Conservation (phyloP, 2,113 vertebrate genomes). For the Tauraco erythrolophus region DNA sequence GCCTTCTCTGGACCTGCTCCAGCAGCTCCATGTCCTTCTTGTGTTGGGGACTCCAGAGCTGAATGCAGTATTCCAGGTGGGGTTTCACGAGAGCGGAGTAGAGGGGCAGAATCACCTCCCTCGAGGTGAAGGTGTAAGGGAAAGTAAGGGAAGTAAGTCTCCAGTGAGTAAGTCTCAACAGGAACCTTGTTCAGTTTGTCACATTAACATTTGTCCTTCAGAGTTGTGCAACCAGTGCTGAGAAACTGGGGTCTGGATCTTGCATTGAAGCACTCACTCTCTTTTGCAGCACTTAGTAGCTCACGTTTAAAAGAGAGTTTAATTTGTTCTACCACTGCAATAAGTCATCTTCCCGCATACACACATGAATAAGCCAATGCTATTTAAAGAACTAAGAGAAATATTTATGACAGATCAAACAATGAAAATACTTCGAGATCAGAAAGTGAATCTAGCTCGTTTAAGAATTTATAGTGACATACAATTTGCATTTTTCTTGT, state of each 20-base stretch:
- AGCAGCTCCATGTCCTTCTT: too few species aligned
- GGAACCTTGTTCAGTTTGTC: not conserved
- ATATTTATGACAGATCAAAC: slow-evolving; percentile 2
- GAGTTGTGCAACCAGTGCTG: not conserved
- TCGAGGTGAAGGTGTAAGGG: too few species aligned
- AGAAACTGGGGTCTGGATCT: not conserved
- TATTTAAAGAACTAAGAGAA: not conserved
- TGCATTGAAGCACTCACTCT: not conserved
- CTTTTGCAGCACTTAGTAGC: not conserved
- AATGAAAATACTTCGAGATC: not conserved
- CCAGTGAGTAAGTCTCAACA: not conserved
- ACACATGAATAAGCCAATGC: not conserved
- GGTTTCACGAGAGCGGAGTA: too few species aligned
- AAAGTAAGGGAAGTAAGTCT: not conserved
- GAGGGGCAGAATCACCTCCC: too few species aligned
- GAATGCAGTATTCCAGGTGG: too few species aligned
- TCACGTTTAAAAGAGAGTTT: not conserved
- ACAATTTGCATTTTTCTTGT: not conserved
- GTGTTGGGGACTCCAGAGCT: too few species aligned
- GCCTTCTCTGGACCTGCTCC: too few species aligned
- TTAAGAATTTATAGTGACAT: not conserved
- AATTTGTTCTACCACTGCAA: not conserved
- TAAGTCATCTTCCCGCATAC: not conserved
- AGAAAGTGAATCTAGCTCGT: not conserved
- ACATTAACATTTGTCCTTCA: not conserved